Conservation (phyloP, 2,888 invertebrate genomes). For the Aethes cnicana region DNA sequence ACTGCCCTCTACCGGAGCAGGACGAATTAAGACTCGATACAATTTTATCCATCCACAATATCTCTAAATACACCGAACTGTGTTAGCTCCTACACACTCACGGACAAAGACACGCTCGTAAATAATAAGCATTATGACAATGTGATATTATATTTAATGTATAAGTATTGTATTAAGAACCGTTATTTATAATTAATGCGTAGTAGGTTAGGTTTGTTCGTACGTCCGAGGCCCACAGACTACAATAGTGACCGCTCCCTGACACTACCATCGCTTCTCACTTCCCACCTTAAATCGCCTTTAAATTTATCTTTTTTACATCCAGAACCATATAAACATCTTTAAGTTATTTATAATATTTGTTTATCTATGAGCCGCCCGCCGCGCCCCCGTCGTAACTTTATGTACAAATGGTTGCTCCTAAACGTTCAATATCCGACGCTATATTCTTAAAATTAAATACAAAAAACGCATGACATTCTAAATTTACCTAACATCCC, state of each 20-base stretch:
- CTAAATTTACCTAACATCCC: constrained; percentile 80
- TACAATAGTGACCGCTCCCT: constrained; percentile 79
- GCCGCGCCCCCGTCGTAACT: constrained; percentile 59
- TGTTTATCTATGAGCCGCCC: constrained; percentile 74
- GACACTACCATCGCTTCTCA: constrained; percentile 75
- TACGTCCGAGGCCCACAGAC: constrained; percentile 78
- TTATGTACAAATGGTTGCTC: constrained; percentile 87
- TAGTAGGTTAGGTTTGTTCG: constrained; percentile 77
- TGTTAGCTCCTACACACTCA: constrained; percentile 79
- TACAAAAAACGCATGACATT: constrained; percentile 82
- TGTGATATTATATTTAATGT: constrained; percentile 81
- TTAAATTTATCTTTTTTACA: constrained; percentile 80
- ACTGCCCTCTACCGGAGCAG: constrained; percentile 36
- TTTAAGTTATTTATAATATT: constrained; percentile 81
- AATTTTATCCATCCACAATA: constrained; percentile 60
- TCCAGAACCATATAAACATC: constrained; percentile 84
- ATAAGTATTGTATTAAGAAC: constrained; percentile 79
- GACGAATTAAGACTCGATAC: constrained; percentile 43
- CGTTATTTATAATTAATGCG: constrained; percentile 79
- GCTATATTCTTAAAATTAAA: constrained; percentile 84
- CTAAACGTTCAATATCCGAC: constrained; percentile 86
- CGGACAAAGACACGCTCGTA: constrained; percentile 82
- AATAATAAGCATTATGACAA: constrained; percentile 83
- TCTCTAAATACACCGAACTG: constrained; percentile 79
- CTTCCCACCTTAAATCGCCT: constrained; percentile 72